phyloP scores from a whole-genome alignment of 2,888 invertebrate genomes.

The Hirtodrosophila confusa region DNA sequence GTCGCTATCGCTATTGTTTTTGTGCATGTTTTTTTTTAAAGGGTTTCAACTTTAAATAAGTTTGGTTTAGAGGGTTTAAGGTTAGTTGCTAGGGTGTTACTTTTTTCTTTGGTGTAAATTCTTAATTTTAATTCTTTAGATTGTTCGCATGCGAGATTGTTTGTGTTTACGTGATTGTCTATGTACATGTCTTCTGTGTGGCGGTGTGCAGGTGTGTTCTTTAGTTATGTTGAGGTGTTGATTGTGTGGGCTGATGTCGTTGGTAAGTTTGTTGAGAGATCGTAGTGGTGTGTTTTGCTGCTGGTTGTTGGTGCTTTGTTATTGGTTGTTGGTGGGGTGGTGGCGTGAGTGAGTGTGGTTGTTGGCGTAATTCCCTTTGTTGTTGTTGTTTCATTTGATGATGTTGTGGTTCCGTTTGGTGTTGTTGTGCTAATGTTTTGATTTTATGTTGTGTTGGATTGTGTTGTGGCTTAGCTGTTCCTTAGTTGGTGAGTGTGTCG shows the following conservation, averaged over 20 bases:
- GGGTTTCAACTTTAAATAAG: too few relatives aligned
- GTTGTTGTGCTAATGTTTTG: constrained; percentile 3
- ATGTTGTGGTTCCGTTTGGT: not conserved
- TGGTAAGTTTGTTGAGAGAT: not conserved
- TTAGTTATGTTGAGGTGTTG: not conserved
- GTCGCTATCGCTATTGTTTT: too few relatives aligned
- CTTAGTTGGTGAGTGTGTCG: not conserved
- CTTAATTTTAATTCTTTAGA: too few relatives aligned
- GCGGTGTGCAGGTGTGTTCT: not conserved
- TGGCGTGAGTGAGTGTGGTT: not conserved
- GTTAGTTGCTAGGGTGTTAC: too few relatives aligned
- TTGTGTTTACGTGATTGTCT: too few relatives aligned
- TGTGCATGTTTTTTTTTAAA: too few relatives aligned
- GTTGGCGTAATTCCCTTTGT: not conserved
- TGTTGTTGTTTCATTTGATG: not conserved
- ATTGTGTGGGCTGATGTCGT: not conserved
- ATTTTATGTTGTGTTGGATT: not conserved
- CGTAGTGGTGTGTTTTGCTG: not conserved
- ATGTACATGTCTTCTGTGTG: not conserved
- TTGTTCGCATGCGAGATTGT: too few relatives aligned
- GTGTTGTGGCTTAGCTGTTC: not conserved
- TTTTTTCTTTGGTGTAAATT: too few relatives aligned
- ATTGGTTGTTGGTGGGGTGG: too few relatives aligned
- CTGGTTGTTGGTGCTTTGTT: not conserved
- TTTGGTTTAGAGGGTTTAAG: too few relatives aligned